Evolutionary conservation across 2,797 vertebrate genomes (phyloP).

Genomic region (Amazona finschi): DNA sequence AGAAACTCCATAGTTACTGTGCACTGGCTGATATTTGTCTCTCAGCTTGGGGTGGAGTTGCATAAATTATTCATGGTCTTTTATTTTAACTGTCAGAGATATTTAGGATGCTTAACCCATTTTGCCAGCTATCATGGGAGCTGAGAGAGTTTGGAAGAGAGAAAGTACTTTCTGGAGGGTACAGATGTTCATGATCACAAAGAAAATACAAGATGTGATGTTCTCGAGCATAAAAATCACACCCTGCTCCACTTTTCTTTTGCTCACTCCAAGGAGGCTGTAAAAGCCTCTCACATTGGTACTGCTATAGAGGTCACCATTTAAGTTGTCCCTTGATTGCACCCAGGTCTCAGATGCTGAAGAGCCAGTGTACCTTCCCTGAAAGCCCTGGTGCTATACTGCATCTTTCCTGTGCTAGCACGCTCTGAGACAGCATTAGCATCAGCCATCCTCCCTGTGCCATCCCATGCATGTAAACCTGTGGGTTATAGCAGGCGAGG

Average conservation of each 20-base stretch:
- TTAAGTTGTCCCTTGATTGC: neutral
- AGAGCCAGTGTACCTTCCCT: neutral
- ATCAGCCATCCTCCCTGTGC: accelerated
- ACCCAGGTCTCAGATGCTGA: neutral
- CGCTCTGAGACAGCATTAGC: neutral
- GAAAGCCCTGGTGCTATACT: neutral
- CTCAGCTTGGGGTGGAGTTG: neutral
- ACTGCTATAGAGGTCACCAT: neutral
- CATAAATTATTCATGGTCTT: slow-evolving; percentile 6
- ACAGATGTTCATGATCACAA: neutral
- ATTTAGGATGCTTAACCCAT: neutral
- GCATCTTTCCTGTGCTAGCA: neutral
- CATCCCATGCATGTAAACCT: neutral
- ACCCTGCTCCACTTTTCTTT: neutral
- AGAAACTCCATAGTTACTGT: neutral
- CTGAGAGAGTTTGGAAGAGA: neutral
- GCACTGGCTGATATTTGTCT: neutral
- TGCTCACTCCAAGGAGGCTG: neutral
- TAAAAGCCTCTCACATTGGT: neutral
- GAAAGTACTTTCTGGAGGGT: neutral
- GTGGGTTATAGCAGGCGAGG: neutral
- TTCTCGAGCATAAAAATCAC: neutral
- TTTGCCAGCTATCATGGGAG: neutral
- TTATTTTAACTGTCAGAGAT: neutral
- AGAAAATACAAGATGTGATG: neutral